Conservation (phyloP, 2,888 invertebrate genomes). For the Limulus polyphemus region DNA sequence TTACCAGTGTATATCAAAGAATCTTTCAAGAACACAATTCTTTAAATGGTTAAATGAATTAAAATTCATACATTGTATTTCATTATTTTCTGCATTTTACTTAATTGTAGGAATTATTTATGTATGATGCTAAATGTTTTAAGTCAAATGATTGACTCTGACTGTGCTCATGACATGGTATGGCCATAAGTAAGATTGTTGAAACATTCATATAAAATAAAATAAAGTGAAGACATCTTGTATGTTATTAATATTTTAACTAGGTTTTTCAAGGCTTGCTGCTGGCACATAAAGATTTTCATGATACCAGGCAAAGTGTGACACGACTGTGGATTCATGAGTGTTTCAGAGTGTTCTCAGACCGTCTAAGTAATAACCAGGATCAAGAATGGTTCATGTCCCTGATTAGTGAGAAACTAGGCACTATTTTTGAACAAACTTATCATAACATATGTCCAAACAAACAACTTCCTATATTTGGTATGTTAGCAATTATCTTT, state of each 20-base stretch:
- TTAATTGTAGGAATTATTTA: too few species aligned
- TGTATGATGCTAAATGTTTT: too few species aligned
- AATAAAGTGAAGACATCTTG: neutral
- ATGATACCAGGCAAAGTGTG: slow-evolving; percentile 55
- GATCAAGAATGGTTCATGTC: slow-evolving; percentile 64
- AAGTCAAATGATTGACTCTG: too few species aligned
- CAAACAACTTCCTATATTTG: slow-evolving; percentile 51
- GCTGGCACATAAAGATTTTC: slow-evolving; percentile 60
- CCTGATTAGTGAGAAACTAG: slow-evolving; percentile 58
- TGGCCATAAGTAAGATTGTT: too few species aligned
- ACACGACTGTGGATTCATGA: slow-evolving; percentile 77
- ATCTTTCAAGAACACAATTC: too few species aligned
- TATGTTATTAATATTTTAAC: slow-evolving; percentile 12
- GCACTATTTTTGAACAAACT: slow-evolving; percentile 64
- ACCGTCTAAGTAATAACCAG: slow-evolving; percentile 63
- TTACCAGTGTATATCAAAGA: too few species aligned
- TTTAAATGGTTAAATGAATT: too few species aligned
- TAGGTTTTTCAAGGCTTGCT: slow-evolving; percentile 60
- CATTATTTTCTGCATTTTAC: too few species aligned
- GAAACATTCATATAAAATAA: too few species aligned
- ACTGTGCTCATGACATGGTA: too few species aligned
- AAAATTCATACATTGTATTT: too few species aligned
- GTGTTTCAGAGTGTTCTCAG: slow-evolving; percentile 67
- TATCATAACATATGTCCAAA: slow-evolving; percentile 61
- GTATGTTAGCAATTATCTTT: slow-evolving; percentile 25